A percentile compares a stretch with the other conserved stretches of the same genome.
phyloP scores from a whole-genome alignment of 2,797 vertebrate species.

The Nyctalus aviator region DNA sequence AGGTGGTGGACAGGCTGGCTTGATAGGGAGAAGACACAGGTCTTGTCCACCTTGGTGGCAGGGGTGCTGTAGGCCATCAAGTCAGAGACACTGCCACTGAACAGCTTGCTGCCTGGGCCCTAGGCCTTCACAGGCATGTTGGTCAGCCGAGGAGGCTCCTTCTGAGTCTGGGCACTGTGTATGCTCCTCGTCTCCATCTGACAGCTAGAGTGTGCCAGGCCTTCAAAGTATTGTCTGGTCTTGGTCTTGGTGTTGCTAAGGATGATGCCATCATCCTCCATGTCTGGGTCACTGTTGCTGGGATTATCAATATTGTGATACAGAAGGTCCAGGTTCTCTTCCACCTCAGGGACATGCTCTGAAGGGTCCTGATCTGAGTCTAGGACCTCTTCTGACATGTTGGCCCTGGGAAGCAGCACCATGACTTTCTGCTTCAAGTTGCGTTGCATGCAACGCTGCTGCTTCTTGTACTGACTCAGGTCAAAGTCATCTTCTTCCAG shows the following conservation, averaged over 20 bases:
- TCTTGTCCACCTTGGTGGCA: too few species aligned
- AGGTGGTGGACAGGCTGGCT: too few species aligned
- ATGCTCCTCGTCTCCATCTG: neutral
- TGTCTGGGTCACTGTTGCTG: neutral
- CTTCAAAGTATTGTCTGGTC: neutral
- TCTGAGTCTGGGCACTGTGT: too few species aligned
- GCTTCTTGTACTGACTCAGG: constrained; percentile 96
- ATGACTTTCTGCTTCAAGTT: constrained; percentile 99
- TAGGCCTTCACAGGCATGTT: too few species aligned
- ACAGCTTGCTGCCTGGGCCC: too few species aligned
- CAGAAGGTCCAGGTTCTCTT: neutral
- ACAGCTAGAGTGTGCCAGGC: neutral
- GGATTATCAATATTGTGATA: neutral
- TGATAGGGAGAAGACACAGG: too few species aligned
- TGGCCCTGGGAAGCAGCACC: constrained; percentile 95
- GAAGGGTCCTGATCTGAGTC: neutral
- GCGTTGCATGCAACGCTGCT: constrained; percentile 97
- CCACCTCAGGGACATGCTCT: constrained; percentile 52
- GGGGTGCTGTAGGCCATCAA: too few species aligned
- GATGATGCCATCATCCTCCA: neutral
- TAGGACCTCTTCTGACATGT: constrained; percentile 96
- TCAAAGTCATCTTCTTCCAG: constrained; percentile 97
- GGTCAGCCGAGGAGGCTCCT: too few species aligned
- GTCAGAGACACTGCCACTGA: too few species aligned
- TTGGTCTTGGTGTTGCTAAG: neutral